Base-by-base conservation (phyloP, 1,140 invertebrate species). In the Lucilia cuprina region DNA sequence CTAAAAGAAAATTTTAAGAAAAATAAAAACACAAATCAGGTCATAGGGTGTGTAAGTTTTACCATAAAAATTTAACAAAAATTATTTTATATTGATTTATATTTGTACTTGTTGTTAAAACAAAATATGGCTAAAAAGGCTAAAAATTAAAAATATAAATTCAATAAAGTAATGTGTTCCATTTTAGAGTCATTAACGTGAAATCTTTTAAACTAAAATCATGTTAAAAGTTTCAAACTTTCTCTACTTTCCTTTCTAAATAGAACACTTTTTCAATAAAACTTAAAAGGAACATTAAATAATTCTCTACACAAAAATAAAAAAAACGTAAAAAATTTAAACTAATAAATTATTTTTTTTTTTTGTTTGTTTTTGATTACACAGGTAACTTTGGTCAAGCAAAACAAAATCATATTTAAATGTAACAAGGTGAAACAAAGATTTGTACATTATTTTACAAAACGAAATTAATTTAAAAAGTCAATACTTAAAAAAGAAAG, bases 101-200 rank as follows among this genome's bases (percentile, higher is more conserved):
- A 80, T 80, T 80, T 80, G 77, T 80, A 80, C 77, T 80, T 80
- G 77, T 50, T 80, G 77, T 80, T 80, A 50, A 80, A 80, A 80
- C 47, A 80, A 70, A 80, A 80, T 80, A 14, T 80, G 47, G 77
- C 77, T 80, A 80, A 80, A 49, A 80, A 80, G 77, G 77, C 77
- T 80, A 80, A 49, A 80, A 78, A 35, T 41, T 41, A 78, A 47
- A 80, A 80, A 80, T n/a, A 41, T 19, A 78, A 35, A 41, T 17
- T 35, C 34, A 49, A 80, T 49, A 14, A n/a, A 35, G 12, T 0
- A 25, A 74, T 2, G 70, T 8, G 55, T n/a, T 60, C 55, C 55
- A 60, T 60, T 41, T 41, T 8, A 7, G 7, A 7, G 41, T n/a
- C n/a, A n/a, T n/a, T n/a, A n/a, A n/a, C n/a, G n/a, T n/a, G n/a